These are phyloP conservation scores for Megamerina dolium DNA, from an alignment of 2,888 invertebrate genomes.

Conservation along the genomic window DNA sequence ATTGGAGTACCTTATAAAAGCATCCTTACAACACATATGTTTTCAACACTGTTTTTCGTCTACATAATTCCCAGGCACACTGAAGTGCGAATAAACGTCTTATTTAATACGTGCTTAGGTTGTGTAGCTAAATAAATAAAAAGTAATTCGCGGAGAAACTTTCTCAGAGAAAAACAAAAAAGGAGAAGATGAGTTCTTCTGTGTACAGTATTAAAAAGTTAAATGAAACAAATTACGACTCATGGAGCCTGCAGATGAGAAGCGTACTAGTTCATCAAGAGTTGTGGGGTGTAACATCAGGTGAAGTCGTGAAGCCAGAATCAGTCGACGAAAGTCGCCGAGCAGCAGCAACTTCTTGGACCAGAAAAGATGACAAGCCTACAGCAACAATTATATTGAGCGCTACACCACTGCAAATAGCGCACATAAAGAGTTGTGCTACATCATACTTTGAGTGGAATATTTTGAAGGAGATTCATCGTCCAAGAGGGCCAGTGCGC, in stretches of 20 bases:
- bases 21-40: too few relatives aligned
- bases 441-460: slow-evolving; percentile 3
- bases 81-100: slow-evolving; percentile 3
- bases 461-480: neutral
- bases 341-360: too few relatives aligned
- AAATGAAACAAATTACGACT: neutral
- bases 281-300: slow-evolving; percentile 1
- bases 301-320: slow-evolving; percentile 2
- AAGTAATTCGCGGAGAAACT: too few relatives aligned
- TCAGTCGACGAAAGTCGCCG: neutral
- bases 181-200: too few relatives aligned
- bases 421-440: neutral
- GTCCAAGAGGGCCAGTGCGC: slow-evolving; percentile 2
- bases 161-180: too few relatives aligned
- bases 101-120: too few relatives aligned
- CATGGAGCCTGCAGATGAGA: neutral
- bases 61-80: slow-evolving; percentile 17
- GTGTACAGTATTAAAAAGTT: too few relatives aligned
- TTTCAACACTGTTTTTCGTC: too few relatives aligned
- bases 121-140: neutral
- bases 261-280: neutral
- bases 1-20: too few relatives aligned
- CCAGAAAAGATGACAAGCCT: slow-evolving; percentile 6
- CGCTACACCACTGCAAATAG: slow-evolving; percentile 2
- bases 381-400: slow-evolving; percentile 3